Base-by-base conservation (phyloP, 2,888 invertebrate species). In the Sepiola atlantica region DNA sequence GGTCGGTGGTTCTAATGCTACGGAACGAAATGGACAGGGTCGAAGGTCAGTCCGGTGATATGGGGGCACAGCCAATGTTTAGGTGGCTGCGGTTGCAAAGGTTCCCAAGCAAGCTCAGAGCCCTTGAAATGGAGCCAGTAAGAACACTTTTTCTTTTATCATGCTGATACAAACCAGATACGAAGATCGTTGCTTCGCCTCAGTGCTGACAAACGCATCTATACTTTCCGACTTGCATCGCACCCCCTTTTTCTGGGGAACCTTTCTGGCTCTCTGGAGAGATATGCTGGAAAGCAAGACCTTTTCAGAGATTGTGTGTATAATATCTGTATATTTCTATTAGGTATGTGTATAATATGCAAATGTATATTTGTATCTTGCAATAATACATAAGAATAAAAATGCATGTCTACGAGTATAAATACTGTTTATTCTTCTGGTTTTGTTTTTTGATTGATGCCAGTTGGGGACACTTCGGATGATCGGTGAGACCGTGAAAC, bases 41-140 rank as follows among this genome's bases (percentile, higher is more conserved):
- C 4, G n/a, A n/a, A 77, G 77, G 77, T 77, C 77, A 77, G 77
- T 32, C 14, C n/a, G 18, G 14, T n/a, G 77, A 77, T 77, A 77
- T n/a, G n/a, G n/a, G 14, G 32, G 14, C n/a, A 77, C 18, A 77
- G 16, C 77, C 77, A 77, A 77, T 77, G 77, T 77, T 77, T n/a
- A 77, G 77, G 77, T 77, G 77, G 77, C n/a, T n/a, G 77, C 14
- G 14, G 77, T n/a, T 77, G 32, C 77, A 77, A 77, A 77, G 77
- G n/a, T 14, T 77, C 77, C 77, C 77, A 77, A 77, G 77, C n/a
- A 77, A 28, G 77, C 77, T 77, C n/a, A n/a, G n/a, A 77, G 77
- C 77, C 77, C n/a, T 77, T 77, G 77, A 77, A 77, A 77, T 77
- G 77, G n/a, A n/a, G 77, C 77, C 77, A 77, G 77, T 77, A 77